Evolutionary conservation across 2,113 vertebrate genomes (phyloP).

Genomic region (Hyaena hyaena): DNA sequence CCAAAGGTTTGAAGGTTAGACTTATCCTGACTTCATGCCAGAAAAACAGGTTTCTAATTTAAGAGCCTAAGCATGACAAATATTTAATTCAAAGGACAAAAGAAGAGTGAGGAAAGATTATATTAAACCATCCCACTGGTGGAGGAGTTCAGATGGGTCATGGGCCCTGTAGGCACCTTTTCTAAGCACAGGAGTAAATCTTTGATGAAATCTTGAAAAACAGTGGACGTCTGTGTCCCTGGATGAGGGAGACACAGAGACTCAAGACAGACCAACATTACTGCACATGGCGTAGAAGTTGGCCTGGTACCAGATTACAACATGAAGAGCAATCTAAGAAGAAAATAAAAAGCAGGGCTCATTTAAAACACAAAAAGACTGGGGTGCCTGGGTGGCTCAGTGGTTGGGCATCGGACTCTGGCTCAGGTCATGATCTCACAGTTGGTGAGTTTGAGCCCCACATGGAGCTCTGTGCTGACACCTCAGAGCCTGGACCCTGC

Average conservation of each 20-base stretch:
- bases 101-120: not conserved
- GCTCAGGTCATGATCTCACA: too few relatives aligned
- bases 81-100: conserved; percentile 20
- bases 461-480: too few relatives aligned
- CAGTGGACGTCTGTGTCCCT: not conserved
- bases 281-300: not conserved
- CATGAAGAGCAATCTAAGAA: not conserved
- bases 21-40: not conserved
- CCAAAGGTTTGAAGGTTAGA: not conserved
- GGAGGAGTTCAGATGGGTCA: not conserved
- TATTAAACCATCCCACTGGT: not conserved
- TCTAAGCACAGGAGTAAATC: not conserved
- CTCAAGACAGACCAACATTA: not conserved
- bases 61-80: not conserved
- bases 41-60: not conserved
- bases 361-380: not conserved
- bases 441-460: too few relatives aligned
- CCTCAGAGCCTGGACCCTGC: too few relatives aligned
- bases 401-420: too few relatives aligned
- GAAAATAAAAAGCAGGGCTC: not conserved
- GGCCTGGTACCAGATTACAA: not conserved
- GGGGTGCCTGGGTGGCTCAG: too few relatives aligned
- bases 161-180: not conserved
- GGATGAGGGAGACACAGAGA: not conserved
- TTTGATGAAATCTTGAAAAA: not conserved